phyloP scores from a whole-genome alignment of 2,888 invertebrate genomes.

The Drosophila acutilabella region DNA sequence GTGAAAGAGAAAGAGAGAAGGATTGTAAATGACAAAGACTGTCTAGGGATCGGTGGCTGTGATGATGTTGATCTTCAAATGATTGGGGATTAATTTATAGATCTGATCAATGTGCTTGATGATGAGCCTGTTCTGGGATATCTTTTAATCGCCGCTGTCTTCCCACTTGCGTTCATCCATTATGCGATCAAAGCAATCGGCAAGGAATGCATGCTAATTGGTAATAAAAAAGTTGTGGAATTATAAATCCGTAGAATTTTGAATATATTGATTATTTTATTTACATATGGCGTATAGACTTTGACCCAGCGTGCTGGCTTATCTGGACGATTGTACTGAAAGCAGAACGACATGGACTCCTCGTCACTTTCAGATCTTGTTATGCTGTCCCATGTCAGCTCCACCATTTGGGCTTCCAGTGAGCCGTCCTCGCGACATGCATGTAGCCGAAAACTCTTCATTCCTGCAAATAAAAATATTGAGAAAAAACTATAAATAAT shows the following conservation, averaged over 20 bases:
- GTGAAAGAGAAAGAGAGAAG: slow-evolving; percentile 15
- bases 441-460: slow-evolving; percentile 90
- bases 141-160: slow-evolving; percentile 91
- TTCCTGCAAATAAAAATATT: slow-evolving; percentile 84
- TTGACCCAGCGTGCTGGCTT: slow-evolving; percentile 94
- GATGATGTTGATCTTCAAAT: slow-evolving; percentile 45
- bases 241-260: neutral
- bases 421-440: slow-evolving; percentile 94
- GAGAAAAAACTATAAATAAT: neutral
- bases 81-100: slow-evolving; percentile 30
- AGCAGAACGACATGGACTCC: slow-evolving; percentile 95
- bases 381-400: slow-evolving; percentile 93
- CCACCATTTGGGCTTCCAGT: slow-evolving; percentile 91
- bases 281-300: slow-evolving; percentile 95
- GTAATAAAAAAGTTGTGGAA: neutral
- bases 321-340: slow-evolving; percentile 93
- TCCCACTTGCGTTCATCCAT: slow-evolving; percentile 95
- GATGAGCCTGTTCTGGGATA: slow-evolving; percentile 13
- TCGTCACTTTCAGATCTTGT: slow-evolving; percentile 95
- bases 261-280: slow-evolving; percentile 81
- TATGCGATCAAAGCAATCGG: slow-evolving; percentile 97
- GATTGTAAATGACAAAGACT: slow-evolving; percentile 43
- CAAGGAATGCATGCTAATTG: slow-evolving; percentile 84
- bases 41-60: slow-evolving; percentile 38
- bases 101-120: slow-evolving; percentile 29